Evolutionary conservation across 2,113 vertebrate genomes (phyloP), one percentile per base, ranked within the genome.

Genomic region (Oceanodroma tethys): DNA sequence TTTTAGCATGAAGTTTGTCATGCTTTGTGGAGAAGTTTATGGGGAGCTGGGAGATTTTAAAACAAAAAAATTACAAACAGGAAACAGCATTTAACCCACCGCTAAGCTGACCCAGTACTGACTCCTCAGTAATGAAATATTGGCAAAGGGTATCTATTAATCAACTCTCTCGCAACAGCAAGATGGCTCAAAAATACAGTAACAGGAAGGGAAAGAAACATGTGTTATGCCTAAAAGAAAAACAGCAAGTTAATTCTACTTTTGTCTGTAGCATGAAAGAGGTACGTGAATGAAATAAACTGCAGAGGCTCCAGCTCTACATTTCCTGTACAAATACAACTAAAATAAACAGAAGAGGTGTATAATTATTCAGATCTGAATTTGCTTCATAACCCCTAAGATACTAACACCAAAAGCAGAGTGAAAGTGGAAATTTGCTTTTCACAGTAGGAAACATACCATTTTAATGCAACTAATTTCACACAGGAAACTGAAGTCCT

Each of bases 111-210:
- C 71, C 94, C 62, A 83, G 70, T 59, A 71, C 50, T 85, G 78
- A 90, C 84, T 94, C 50, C 55, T 72, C 81, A 71, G 38, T 26
- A 82, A 91, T 63, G 91, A 78, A 95, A 93, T 85, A 96, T 25
- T 97, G 93, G 94, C 95, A 94, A 92, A 32, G n/a, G 29, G 10
- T 55, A 88, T 62, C 55, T 78, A 79, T 88, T 59, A 94, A 95
- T 90, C 88, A 66, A 58, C 48, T 73, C 36, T 93, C 42, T 68
- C 83, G 59, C 74, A 96, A 93, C 42, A 95, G 74, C 45, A 93
- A 73, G 42, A 95, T 59, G 48, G 42, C 20, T 94, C 45, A 73
- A 93, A 80, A 90, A 85, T 32, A 84, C 68, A 62, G 27, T 14
- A 86, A 59, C 42, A 75, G 53, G 86, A 89, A 92, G 25, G 68